A percentile compares a stretch with the other conserved stretches of the same genome.
Conservation (phyloP, 2,888 invertebrate species). For the Caenorhabditis wallacei region DNA sequence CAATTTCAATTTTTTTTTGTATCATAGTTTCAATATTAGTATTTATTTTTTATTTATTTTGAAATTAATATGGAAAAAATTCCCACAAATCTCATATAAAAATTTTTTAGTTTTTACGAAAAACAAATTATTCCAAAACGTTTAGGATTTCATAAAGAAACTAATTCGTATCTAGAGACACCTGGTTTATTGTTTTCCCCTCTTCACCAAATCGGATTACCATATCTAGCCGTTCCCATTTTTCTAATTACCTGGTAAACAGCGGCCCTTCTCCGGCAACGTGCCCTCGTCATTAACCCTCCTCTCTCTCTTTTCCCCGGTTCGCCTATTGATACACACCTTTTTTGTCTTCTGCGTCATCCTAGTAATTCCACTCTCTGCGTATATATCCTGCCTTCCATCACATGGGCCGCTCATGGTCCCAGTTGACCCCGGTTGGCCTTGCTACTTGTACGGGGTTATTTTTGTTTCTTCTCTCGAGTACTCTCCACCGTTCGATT, state of each 20-base stretch:
- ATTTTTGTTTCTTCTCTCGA: constrained; percentile 18
- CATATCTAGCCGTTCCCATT: constrained; percentile 30
- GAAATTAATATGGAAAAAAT: no score
- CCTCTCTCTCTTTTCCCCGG: constrained; percentile 6
- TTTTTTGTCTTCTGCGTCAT: constrained; percentile 23
- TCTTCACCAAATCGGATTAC: constrained; percentile 40
- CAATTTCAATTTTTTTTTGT: no score
- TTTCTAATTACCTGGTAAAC: constrained; percentile 57
- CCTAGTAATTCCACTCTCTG: constrained; percentile 16
- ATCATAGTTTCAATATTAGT: no score
- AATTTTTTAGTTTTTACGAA: no score
- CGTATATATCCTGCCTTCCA: constrained; percentile 15
- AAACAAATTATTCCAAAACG: no score
- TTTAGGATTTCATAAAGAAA: not conserved
- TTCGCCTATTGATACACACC: constrained; percentile 45
- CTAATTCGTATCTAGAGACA: not conserved
- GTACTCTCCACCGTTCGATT: constrained; percentile 5
- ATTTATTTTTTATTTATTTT: no score
- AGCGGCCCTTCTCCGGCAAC: constrained; percentile 5
- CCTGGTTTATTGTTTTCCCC: constrained; percentile 5
- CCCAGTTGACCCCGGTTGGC: constrained; percentile 54
- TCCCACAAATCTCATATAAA: no score
- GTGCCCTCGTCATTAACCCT: constrained; percentile 10
- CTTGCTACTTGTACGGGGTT: constrained; percentile 29
- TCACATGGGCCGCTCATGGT: constrained; percentile 36